A percentile compares a stretch with the other conserved stretches of the same genome.
Conservation (phyloP, 2,797 vertebrate species). For the Phalloptychus januarius region DNA sequence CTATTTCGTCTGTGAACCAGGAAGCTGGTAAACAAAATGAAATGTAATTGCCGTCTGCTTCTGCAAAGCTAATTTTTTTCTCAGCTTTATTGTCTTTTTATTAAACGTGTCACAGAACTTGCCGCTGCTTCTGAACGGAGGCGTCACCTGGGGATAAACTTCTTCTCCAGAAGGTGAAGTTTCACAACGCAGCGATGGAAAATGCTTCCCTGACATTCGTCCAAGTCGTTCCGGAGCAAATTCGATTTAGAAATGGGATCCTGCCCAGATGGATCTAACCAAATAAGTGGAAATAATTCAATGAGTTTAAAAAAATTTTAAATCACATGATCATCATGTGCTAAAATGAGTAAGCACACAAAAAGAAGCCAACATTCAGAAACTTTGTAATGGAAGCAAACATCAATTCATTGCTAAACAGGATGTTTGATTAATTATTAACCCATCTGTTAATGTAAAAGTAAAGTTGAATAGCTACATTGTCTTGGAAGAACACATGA, state of each 20-base stretch:
- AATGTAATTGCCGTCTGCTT: not conserved
- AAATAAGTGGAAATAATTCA: conserved; percentile 60
- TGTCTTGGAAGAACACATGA: too few relatives aligned
- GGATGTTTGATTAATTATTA: not conserved
- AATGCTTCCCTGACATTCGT: conserved; percentile 39
- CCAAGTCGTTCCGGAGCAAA: conserved; percentile 41
- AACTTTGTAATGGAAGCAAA: not conserved
- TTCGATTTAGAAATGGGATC: conserved; percentile 47
- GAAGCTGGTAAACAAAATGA: not conserved
- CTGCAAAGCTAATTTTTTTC: not conserved
- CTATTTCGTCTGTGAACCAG: not conserved
- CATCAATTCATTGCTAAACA: not conserved
- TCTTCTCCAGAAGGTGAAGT: conserved; percentile 4
- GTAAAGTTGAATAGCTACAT: not conserved
- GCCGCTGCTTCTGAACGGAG: conserved; percentile 4
- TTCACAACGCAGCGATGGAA: not conserved
- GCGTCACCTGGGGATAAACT: not conserved
- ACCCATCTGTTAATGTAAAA: not conserved
- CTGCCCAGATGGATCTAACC: conserved; percentile 37
- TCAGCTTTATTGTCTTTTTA: not conserved
- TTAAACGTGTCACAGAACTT: not conserved
- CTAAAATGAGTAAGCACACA: conserved; percentile 13
- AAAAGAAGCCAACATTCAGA: conserved; percentile 5
- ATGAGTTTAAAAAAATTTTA: conserved; percentile 43
- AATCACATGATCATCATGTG: conserved; percentile 45